These are phyloP conservation scores for Murina feae DNA, from an alignment of 2,113 vertebrate species.

Conservation along the genomic window DNA sequence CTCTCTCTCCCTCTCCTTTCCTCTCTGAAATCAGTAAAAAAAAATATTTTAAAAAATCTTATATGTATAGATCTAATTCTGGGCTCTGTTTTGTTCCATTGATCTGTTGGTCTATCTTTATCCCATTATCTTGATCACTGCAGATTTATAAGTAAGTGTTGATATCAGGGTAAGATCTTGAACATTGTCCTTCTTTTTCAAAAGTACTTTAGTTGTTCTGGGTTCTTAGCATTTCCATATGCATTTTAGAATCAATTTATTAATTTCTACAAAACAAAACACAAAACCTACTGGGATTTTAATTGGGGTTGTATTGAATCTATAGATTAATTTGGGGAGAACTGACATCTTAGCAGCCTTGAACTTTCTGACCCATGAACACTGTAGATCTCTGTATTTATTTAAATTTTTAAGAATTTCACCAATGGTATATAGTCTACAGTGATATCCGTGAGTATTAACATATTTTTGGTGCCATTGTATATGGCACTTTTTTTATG, in stretches of 20 bases:
- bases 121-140: not conserved
- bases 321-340: not conserved
- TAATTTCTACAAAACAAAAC: not conserved
- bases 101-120: not conserved
- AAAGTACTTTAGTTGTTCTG: not conserved
- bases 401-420: not conserved
- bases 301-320: not conserved
- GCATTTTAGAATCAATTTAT: not conserved
- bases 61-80: not conserved
- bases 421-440: not conserved
- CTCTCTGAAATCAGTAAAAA: too few species aligned
- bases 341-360: not conserved
- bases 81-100: not conserved
- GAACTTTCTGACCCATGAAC: not conserved
- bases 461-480: not conserved
- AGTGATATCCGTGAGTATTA: not conserved
- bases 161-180: not conserved
- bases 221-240: not conserved
- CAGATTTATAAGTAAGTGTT: slow-evolving; percentile 1
- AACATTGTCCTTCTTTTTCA: slow-evolving; percentile 5
- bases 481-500: not conserved
- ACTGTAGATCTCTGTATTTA: not conserved
- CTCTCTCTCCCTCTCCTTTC: too few species aligned
- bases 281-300: not conserved
- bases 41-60: not conserved